phyloP scores from a whole-genome alignment of 2,888 invertebrate species.

The Blastobasis lacticolella region DNA sequence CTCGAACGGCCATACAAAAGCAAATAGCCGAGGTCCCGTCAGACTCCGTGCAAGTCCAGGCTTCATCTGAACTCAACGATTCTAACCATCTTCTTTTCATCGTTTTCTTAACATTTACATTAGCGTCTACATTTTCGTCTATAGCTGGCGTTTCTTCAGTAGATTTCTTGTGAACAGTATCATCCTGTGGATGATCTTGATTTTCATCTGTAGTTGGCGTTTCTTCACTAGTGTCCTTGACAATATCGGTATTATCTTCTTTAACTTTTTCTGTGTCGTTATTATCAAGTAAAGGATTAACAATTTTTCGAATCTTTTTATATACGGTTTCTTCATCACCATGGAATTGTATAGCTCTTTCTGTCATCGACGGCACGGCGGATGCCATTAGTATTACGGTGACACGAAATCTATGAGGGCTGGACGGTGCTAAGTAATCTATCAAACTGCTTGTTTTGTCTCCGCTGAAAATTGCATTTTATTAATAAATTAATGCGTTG shows the following conservation, averaged over 20 bases:
- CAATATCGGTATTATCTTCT: too few relatives aligned
- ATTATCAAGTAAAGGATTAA: too few relatives aligned
- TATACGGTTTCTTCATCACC: constrained; percentile 29
- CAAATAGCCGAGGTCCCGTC: constrained; percentile 52
- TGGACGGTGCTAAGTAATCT: constrained; percentile 57
- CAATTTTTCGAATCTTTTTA: constrained; percentile 15
- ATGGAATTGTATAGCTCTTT: constrained; percentile 31
- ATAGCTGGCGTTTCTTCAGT: too few relatives aligned
- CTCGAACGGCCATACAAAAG: constrained; percentile 61
- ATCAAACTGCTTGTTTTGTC: constrained; percentile 51
- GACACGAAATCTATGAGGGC: constrained; percentile 64
- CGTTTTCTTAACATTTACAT: too few relatives aligned
- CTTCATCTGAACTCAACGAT: constrained; percentile 46
- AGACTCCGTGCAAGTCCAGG: constrained; percentile 48
- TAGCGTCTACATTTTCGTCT: too few relatives aligned
- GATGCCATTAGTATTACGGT: constrained; percentile 40
- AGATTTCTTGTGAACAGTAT: too few relatives aligned
- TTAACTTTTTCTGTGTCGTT: too few relatives aligned
- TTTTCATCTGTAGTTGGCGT: too few relatives aligned
- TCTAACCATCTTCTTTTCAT: constrained; percentile 30
- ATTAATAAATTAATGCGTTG: too few relatives aligned
- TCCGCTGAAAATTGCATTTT: constrained; percentile 43
- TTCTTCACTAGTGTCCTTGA: too few relatives aligned
- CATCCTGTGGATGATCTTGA: too few relatives aligned
- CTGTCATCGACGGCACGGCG: constrained; percentile 29